Percentiles rank a stretch among this genome's conserved stretches.
These are phyloP conservation scores for Phoxinus dragarum DNA, from an alignment of 2,797 vertebrate genomes.

Conservation along the genomic window DNA sequence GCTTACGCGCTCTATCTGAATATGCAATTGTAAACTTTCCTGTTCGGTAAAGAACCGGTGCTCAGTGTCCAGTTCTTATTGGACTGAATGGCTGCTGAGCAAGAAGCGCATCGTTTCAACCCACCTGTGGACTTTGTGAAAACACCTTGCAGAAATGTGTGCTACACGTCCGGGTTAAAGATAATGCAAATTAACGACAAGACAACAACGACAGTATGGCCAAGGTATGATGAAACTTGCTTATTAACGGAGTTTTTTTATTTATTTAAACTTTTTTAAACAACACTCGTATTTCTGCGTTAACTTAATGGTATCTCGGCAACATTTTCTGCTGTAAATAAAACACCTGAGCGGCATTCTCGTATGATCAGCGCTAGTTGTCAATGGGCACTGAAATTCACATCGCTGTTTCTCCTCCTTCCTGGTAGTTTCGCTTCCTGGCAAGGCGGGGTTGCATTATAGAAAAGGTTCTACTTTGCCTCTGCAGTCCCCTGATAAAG, in stretches of 20 bases:
- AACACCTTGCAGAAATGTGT: neutral
- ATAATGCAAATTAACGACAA: neutral
- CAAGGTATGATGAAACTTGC: slow-evolving; percentile 10
- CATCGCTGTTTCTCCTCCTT: neutral
- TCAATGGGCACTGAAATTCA: neutral
- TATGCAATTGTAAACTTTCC: neutral
- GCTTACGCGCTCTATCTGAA: neutral
- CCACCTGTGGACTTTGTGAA: neutral
- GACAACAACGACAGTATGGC: slow-evolving; percentile 28
- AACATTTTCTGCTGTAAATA: neutral
- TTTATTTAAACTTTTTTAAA: neutral
- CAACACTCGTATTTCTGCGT: neutral
- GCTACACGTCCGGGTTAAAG: neutral
- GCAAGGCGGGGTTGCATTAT: neutral
- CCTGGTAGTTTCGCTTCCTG: slow-evolving; percentile 13
- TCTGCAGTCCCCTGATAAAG: neutral
- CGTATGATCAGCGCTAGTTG: neutral
- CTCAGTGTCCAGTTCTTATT: neutral
- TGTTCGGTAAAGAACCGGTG: neutral
- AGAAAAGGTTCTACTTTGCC: neutral
- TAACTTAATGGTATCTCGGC: neutral
- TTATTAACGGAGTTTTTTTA: neutral
- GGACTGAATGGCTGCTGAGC: neutral
- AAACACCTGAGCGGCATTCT: neutral
- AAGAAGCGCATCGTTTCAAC: neutral